These are phyloP conservation scores for Chitala chitala DNA, from an alignment of 2,113 vertebrate species.

Conservation along the genomic window DNA sequence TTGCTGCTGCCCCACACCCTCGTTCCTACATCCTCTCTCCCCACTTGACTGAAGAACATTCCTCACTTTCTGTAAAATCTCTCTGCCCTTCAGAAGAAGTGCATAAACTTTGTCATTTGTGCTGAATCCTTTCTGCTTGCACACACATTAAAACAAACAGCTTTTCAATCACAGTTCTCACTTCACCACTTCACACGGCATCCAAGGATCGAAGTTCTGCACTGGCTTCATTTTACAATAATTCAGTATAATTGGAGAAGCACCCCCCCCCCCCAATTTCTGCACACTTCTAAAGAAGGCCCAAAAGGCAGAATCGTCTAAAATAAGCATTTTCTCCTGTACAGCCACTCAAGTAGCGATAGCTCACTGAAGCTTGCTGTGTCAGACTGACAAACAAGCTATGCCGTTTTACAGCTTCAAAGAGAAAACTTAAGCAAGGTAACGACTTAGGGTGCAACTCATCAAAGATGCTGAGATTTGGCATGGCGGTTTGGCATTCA, in stretches of 20 bases:
- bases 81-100: no score
- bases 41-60: neutral
- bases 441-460: neutral
- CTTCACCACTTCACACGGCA: neutral
- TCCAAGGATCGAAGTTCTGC: neutral
- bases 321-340: constrained; percentile 5
- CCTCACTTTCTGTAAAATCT: no score
- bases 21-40: no score
- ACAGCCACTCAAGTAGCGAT: neutral
- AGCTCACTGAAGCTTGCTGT: constrained; percentile 1
- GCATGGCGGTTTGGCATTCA: neutral
- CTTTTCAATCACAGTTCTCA: neutral
- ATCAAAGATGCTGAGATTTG: neutral
- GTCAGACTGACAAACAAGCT: constrained; percentile 4
- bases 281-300: no score
- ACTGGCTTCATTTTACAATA: neutral
- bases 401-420: constrained; percentile 12
- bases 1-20: no score
- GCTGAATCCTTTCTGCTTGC: no score
- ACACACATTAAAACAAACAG: no score
- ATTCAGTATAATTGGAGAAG: neutral
- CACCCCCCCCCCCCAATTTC: neutral
- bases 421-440: constrained; percentile 9
- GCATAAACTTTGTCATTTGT: no score
- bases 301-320: neutral